Conservation (phyloP, 2,113 vertebrate species). For the Equus quagga region DNA sequence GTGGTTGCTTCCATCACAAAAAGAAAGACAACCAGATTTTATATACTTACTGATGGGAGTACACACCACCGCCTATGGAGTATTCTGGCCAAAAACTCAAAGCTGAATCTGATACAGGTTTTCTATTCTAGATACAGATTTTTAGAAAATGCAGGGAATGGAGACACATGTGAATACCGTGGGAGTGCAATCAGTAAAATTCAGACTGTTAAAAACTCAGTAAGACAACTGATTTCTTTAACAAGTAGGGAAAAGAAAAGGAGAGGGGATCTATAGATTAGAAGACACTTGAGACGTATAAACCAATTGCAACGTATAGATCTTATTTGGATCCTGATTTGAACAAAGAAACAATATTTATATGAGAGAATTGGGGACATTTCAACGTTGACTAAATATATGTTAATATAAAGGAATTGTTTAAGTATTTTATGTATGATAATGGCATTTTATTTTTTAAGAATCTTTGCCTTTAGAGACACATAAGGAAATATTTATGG, state of each 20-base stretch:
- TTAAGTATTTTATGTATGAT: background rate
- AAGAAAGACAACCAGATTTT: background rate
- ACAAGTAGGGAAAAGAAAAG: background rate
- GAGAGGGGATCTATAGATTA: too few relatives aligned
- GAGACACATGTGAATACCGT: background rate
- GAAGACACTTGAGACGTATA: background rate
- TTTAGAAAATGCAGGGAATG: background rate
- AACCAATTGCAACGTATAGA: background rate
- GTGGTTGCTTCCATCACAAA: background rate
- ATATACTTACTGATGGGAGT: background rate
- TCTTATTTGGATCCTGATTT: constrained; percentile 18
- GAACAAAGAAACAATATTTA: background rate
- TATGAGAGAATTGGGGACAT: background rate
- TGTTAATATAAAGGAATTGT: background rate
- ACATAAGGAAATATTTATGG: background rate
- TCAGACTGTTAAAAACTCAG: background rate
- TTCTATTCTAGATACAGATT: background rate
- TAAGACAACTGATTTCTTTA: background rate
- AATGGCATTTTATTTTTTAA: background rate
- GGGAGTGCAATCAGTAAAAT: background rate
- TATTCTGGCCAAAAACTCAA: background rate
- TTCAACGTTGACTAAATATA: background rate
- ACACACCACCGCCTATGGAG: background rate
- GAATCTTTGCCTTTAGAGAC: background rate
- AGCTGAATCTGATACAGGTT: background rate